phyloP scores from a whole-genome alignment of 2,113 vertebrate species.

The Ochotona curzoniae region DNA sequence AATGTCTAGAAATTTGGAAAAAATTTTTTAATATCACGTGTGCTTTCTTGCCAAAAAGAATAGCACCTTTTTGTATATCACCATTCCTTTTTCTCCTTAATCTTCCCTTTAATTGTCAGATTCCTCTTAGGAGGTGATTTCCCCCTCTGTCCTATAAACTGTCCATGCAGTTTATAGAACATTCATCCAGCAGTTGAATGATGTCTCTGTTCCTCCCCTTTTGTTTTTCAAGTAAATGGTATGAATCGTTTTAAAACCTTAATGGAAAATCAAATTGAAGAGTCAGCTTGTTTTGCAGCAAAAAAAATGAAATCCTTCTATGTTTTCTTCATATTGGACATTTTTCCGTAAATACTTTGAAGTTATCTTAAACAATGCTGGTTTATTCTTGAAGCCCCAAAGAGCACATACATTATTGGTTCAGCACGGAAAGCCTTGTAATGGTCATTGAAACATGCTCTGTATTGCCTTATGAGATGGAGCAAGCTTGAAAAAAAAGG shows the following conservation, averaged over 20 bases:
- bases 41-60: neutral
- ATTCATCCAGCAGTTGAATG: too few species aligned
- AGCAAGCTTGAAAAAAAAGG: conserved; percentile 16
- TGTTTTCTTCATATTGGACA: too few species aligned
- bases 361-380: neutral
- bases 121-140: conserved; percentile 45
- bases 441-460: conserved; percentile 10
- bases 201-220: too few species aligned
- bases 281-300: too few species aligned
- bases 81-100: neutral
- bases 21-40: too few species aligned
- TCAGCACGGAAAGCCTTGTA: conserved; percentile 33
- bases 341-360: too few species aligned
- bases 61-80: neutral
- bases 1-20: neutral
- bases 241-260: too few species aligned
- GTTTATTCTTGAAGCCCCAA: conserved; percentile 1
- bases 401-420: neutral
- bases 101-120: conserved; percentile 24
- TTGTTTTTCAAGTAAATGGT: too few species aligned
- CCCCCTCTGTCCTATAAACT: neutral
- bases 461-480: too few species aligned
- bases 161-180: too few species aligned
- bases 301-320: too few species aligned
- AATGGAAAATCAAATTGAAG: too few species aligned